A percentile compares a stretch with the other conserved stretches of the same genome.
Conservation (phyloP, 2,113 vertebrate species). For the Illadopsis cleaveri region DNA sequence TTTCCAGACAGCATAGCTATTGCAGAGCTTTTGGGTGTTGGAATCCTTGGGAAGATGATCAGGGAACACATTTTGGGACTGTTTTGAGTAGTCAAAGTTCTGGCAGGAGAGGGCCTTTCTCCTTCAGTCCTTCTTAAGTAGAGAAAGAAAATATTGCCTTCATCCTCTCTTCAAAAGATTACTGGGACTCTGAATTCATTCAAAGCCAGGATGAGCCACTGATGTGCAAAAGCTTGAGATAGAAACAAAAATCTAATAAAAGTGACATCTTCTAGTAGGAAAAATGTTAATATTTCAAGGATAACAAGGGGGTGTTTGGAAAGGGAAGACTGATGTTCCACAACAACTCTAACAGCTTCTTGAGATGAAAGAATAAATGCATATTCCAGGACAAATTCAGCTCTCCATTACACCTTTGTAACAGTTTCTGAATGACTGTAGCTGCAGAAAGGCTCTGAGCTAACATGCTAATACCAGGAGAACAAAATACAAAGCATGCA, state of each 20-base stretch:
- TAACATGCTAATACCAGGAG: not conserved
- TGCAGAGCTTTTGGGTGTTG: not conserved
- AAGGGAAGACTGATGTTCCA: not conserved
- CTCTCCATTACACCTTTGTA: not conserved
- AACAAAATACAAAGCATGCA: not conserved
- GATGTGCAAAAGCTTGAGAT: not conserved
- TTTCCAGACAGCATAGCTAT: not conserved
- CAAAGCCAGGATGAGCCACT: constrained; percentile 13
- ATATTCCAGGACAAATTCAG: not conserved
- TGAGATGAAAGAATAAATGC: not conserved
- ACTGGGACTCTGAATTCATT: not conserved
- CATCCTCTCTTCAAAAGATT: not conserved
- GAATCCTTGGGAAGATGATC: not conserved
- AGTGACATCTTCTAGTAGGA: not conserved
- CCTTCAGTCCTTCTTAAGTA: not conserved
- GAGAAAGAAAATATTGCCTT: constrained; percentile 39
- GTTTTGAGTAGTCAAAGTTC: not conserved
- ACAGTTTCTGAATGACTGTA: not conserved
- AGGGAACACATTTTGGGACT: not conserved
- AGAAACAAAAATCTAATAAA: not conserved
- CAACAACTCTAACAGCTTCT: not conserved
- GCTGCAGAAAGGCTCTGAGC: not conserved
- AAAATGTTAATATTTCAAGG: not conserved
- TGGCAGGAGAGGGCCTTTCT: not conserved
- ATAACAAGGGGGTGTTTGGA: not conserved